Conservation (phyloP, 2,888 invertebrate genomes). For the Pelosia muscerda region DNA sequence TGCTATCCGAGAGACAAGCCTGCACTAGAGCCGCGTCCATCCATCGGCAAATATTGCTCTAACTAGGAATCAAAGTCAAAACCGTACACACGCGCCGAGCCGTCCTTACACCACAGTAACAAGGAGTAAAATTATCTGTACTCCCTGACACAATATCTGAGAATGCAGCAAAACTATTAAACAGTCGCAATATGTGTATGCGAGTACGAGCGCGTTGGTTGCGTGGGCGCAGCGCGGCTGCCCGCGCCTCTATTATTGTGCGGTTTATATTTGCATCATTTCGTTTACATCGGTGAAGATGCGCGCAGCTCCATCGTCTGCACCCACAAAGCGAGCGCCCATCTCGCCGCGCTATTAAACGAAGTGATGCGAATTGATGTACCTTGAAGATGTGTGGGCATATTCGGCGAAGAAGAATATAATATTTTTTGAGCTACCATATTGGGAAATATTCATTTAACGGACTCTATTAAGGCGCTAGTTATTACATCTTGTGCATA, state of each 20-base stretch:
- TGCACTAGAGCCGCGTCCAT: too few relatives aligned
- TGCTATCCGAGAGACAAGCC: too few relatives aligned
- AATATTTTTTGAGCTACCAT: too few relatives aligned
- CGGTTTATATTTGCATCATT: conserved; percentile 36
- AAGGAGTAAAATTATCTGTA: neutral
- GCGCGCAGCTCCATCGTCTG: conserved; percentile 3
- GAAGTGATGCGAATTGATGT: neutral
- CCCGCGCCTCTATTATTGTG: conserved; percentile 41
- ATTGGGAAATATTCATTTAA: too few relatives aligned
- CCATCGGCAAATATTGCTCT: neutral
- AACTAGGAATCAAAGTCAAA: neutral
- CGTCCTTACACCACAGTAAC: neutral
- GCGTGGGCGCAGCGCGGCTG: conserved; percentile 29
- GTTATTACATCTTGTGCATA: too few relatives aligned
- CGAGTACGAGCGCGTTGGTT: conserved; percentile 9
- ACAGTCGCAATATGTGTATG: conserved; percentile 27
- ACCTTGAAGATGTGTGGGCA: neutral
- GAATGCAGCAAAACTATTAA: conserved; percentile 23
- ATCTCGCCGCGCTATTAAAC: neutral
- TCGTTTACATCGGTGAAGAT: conserved; percentile 27
- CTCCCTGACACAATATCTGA: conserved; percentile 14
- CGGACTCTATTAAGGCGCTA: too few relatives aligned
- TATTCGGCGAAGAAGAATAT: neutral
- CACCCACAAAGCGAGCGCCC: neutral
- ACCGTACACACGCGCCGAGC: neutral